Evolutionary conservation across 2,113 vertebrate species (phyloP).

Genomic region (Sarotherodon lohbergeri): DNA sequence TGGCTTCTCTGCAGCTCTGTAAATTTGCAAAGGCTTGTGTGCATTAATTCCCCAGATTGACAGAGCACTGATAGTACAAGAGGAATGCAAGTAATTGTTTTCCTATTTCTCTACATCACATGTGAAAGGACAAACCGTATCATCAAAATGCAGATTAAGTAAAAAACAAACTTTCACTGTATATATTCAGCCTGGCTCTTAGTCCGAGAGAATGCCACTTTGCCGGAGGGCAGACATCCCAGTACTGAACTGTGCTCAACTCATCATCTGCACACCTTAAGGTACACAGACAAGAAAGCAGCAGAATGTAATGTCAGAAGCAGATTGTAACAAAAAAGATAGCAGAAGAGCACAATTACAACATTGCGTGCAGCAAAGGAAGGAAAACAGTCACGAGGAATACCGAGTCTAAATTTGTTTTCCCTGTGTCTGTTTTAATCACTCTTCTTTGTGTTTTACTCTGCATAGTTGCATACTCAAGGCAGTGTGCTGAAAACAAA

Average conservation of each 20-base stretch:
- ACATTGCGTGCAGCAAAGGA: neutral
- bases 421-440: slow-evolving; percentile 43
- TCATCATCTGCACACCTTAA: slow-evolving; percentile 26
- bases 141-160: slow-evolving; percentile 10
- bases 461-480: slow-evolving; percentile 24
- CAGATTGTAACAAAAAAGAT: neutral
- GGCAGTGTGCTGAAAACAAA: slow-evolving; percentile 41
- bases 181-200: neutral
- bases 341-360: neutral
- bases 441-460: slow-evolving; percentile 37
- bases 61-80: neutral
- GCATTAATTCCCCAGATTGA: neutral
- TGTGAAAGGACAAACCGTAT: neutral
- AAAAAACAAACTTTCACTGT: neutral
- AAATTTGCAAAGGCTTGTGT: slow-evolving; percentile 3
- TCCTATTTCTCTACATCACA: neutral
- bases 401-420: slow-evolving; percentile 2
- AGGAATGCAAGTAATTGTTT: neutral
- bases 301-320: neutral
- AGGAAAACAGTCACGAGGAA: neutral
- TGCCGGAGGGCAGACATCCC: neutral
- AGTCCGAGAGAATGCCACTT: neutral
- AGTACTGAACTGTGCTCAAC: neutral
- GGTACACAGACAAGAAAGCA: neutral
- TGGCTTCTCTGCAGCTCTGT: neutral